Base-by-base conservation (phyloP, 35 echinoderm and acorn worm species). In the Eucidaris tribuloides region DNA sequence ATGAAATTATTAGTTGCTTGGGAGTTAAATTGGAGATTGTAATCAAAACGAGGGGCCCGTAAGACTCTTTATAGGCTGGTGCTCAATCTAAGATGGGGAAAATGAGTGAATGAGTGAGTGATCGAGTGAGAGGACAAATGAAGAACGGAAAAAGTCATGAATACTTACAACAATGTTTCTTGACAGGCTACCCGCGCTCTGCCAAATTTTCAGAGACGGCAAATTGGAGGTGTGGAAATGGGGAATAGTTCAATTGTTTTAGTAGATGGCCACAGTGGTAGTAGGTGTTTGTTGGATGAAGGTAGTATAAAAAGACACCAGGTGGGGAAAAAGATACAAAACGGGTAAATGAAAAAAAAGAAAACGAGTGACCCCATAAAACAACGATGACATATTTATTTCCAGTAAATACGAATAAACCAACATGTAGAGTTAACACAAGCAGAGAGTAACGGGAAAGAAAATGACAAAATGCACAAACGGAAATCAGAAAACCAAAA, bases 141-240 rank as follows among this genome's bases (percentile, higher is more conserved):
- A 82, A 37, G 46, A 36, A 72, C 40, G 14, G 50, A 41, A 84
- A 70, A 40, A 48, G 42, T 80, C 62, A 76, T 90, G 64, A 55
- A 65, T 90, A 90, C 87, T 90, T 90, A 90, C 87, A 64, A 90
- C 80, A 44, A 83, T 37, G 57, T 90, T 82, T 56, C 66, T 83
- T 46, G 62, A 70, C 59, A 90, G 81, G 80, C 87, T 90, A 83
- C 66, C 80, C 34, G 54, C 43, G 58, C 87, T 90, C 87, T 90
- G 77, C 80, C 36, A n/a, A 74, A 52, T 52, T 52, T 52, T n/a
- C 9, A n/a, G 41, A 74, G 41, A 48, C 30, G 57, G 87, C 66
- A 82, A 89, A 4, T 25, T 27, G 5, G 30, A 35, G 64, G 36
- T 22, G 68, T 38, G 40, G 25, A 40, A 35, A 24, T 41, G 37